A percentile compares a stretch with the other conserved stretches of the same genome.
These are phyloP conservation scores for Uropetala carovei DNA, from an alignment of 2,888 invertebrate species.

Conservation along the genomic window DNA sequence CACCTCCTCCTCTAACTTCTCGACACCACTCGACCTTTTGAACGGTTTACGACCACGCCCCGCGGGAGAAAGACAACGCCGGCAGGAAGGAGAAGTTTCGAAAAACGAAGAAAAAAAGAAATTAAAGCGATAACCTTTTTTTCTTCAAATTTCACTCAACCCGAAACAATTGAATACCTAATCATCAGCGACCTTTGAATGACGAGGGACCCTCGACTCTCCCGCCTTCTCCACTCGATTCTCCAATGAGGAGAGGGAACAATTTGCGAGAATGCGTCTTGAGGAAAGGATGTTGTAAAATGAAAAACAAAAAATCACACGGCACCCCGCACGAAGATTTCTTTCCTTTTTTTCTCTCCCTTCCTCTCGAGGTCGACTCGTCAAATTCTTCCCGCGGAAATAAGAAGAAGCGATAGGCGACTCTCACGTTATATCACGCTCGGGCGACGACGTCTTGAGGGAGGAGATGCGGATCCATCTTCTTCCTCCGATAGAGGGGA, in stretches of 20 bases:
- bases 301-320: no score
- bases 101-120: no score
- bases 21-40: slow-evolving; percentile 10
- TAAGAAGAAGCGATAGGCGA: background rate
- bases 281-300: no score
- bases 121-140: background rate
- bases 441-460: no score
- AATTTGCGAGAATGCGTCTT: no score
- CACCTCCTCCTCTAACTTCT: background rate
- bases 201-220: no score
- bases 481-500: background rate
- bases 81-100: no score
- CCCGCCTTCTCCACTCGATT: no score
- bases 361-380: no score
- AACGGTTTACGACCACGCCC: background rate
- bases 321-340: no score
- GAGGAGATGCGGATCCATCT: background rate
- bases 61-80: background rate
- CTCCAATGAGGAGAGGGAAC: background rate
- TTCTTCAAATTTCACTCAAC: background rate
- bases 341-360: no score
- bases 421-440: background rate
- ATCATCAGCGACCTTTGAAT: background rate
- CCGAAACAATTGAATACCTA: background rate
- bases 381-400: no score